These are phyloP conservation scores for Manis crassicaudata DNA, from an alignment of 2,797 vertebrate species.

Conservation along the genomic window DNA sequence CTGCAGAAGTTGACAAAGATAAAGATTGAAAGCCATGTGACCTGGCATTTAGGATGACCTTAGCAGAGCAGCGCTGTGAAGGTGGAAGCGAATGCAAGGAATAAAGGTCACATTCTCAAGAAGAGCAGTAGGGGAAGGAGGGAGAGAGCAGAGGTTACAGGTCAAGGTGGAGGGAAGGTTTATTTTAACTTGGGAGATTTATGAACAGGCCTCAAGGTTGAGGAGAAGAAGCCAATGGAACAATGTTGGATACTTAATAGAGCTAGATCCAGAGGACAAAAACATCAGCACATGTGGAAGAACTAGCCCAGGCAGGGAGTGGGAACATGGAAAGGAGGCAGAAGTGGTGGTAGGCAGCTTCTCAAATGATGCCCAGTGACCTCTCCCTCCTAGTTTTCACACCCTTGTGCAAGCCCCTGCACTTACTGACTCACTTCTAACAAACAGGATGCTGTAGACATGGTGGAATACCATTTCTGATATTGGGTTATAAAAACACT, in stretches of 20 bases:
- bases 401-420: background rate
- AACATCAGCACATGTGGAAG: background rate
- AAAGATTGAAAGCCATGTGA: background rate
- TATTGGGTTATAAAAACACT: background rate
- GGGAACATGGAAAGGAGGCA: background rate
- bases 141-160: background rate
- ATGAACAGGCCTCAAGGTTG: background rate
- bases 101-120: constrained; percentile 67
- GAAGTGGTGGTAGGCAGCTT: background rate
- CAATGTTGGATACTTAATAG: background rate
- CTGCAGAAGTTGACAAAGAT: background rate
- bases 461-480: background rate
- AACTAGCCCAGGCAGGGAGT: background rate
- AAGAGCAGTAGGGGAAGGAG: background rate
- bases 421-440: background rate
- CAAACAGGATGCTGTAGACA: background rate
- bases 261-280: background rate
- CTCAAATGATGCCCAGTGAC: background rate
- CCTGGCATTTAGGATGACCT: constrained; percentile 65
- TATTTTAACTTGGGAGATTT: constrained; percentile 47
- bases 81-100: constrained; percentile 39
- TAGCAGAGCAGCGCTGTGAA: constrained; percentile 22
- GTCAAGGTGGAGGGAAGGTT: constrained; percentile 2
- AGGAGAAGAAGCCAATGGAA: background rate
- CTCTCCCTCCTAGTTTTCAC: background rate